Percentiles rank a stretch among this genome's conserved stretches.
phyloP scores from a whole-genome alignment of 2,888 invertebrate genomes.

The Pristionchus exspectatus region DNA sequence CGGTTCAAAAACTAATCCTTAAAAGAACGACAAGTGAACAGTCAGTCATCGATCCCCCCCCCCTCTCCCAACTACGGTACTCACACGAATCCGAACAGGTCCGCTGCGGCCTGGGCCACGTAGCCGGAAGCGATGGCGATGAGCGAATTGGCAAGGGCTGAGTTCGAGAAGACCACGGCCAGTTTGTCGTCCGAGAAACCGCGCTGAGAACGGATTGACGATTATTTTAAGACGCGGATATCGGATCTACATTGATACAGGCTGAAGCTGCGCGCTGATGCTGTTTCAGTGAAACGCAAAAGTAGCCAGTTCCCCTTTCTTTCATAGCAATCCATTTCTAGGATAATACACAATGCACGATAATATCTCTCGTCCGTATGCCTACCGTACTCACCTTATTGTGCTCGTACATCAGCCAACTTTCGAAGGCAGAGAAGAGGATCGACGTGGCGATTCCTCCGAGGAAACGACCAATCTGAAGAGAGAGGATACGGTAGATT shows the following conservation, averaged over 20 bases:
- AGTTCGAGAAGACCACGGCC: constrained; percentile 81
- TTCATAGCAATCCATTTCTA: too few species aligned
- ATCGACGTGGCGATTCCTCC: constrained; percentile 82
- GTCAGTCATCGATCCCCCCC: too few species aligned
- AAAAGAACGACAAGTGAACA: too few species aligned
- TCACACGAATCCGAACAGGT: constrained; percentile 81
- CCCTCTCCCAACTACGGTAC: constrained; percentile 60
- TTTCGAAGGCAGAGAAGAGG: constrained; percentile 82
- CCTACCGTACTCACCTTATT: constrained; percentile 78
- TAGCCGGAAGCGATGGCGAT: constrained; percentile 82
- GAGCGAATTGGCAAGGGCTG: constrained; percentile 81
- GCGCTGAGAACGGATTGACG: constrained; percentile 66
- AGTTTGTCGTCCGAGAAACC: constrained; percentile 80
- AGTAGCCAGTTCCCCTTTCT: too few species aligned
- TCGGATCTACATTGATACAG: too few species aligned
- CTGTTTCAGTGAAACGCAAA: too few species aligned
- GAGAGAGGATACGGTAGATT: background rate
- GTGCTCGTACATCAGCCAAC: constrained; percentile 82
- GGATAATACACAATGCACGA: background rate
- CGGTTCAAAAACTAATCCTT: too few species aligned
- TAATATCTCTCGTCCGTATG: background rate
- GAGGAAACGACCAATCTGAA: constrained; percentile 77
- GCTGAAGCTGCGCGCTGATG: too few species aligned
- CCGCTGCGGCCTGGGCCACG: constrained; percentile 81
- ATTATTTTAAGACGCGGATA: constrained; percentile 54